These are phyloP conservation scores for Cataglyphis hispanica DNA, from an alignment of 1,140 invertebrate genomes.

Conservation along the genomic window DNA sequence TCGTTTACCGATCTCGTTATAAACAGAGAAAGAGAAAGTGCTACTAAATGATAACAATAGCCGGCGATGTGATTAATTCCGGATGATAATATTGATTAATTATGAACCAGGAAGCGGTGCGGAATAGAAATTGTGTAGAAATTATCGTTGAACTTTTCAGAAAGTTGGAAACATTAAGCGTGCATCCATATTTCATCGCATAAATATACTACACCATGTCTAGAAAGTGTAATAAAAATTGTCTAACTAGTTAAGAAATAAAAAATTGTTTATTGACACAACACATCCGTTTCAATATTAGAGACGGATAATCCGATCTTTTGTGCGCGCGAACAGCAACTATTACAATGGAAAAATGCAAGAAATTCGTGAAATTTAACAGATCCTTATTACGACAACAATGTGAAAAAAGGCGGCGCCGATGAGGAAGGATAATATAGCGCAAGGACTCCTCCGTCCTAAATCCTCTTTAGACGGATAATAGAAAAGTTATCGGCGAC, in stretches of 20 bases:
- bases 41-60: slow-evolving; percentile 81
- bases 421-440: slow-evolving; percentile 32
- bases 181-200: neutral
- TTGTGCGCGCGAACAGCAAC: too few species aligned
- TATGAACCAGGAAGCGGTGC: slow-evolving; percentile 63
- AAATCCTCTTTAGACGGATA: slow-evolving; percentile 77
- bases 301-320: neutral
- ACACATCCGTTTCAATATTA: slow-evolving; percentile 6
- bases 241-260: too few species aligned
- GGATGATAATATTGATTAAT: slow-evolving; percentile 84
- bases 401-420: neutral
- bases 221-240: slow-evolving; percentile 16
- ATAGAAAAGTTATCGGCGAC: slow-evolving; percentile 76
- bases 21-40: slow-evolving; percentile 67
- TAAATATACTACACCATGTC: neutral
- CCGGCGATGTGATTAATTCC: slow-evolving; percentile 77
- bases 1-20: slow-evolving; percentile 69
- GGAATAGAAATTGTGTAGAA: neutral
- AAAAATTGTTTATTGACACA: neutral
- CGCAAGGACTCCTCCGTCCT: slow-evolving; percentile 32
- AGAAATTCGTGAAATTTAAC: neutral
- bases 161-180: slow-evolving; percentile 27
- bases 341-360: neutral
- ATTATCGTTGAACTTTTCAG: slow-evolving; percentile 37
- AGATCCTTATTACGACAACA: neutral